Evolutionary conservation across 2,113 vertebrate genomes (phyloP).

Genomic region (Cyprinodon variegatus): DNA sequence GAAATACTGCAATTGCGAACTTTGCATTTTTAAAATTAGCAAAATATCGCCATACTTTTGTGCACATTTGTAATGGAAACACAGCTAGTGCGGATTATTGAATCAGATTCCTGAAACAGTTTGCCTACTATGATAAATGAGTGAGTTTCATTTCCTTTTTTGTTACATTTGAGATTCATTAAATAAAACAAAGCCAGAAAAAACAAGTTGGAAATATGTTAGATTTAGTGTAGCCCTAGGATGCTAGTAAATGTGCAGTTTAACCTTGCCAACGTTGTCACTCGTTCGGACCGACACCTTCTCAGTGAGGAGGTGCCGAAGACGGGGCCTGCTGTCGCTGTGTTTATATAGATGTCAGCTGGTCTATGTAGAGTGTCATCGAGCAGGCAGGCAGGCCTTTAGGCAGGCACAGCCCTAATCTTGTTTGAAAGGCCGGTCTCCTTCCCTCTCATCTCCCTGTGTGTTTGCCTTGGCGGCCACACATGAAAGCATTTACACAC

Average conservation of each 20-base stretch:
- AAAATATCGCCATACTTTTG: too few species aligned
- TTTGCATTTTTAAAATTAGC: too few species aligned
- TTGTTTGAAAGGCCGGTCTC: constrained; percentile 70
- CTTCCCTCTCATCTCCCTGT: constrained; percentile 57
- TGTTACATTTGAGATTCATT: too few species aligned
- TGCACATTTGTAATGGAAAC: too few species aligned
- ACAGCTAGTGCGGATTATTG: too few species aligned
- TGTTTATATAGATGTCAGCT: constrained; percentile 70
- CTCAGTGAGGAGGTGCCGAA: constrained; percentile 35
- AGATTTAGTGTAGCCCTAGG: neutral
- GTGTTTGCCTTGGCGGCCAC: constrained; percentile 41
- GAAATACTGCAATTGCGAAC: too few species aligned
- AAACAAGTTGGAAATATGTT: neutral
- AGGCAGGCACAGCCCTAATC: constrained; percentile 68
- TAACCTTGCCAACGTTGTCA: constrained; percentile 4
- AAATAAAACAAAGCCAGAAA: neutral
- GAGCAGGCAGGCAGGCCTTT: constrained; percentile 60
- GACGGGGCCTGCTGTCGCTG: constrained; percentile 37
- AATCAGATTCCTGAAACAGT: too few species aligned
- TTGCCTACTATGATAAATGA: too few species aligned
- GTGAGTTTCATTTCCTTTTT: constrained; percentile 3
- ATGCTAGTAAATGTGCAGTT: constrained; percentile 1
- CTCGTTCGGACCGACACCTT: constrained; percentile 19
- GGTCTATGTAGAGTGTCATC: constrained; percentile 50
- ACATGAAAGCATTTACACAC: constrained; percentile 16